Evolutionary conservation across 2,797 vertebrate genomes (phyloP).

Genomic region (Streptopelia turtur): DNA sequence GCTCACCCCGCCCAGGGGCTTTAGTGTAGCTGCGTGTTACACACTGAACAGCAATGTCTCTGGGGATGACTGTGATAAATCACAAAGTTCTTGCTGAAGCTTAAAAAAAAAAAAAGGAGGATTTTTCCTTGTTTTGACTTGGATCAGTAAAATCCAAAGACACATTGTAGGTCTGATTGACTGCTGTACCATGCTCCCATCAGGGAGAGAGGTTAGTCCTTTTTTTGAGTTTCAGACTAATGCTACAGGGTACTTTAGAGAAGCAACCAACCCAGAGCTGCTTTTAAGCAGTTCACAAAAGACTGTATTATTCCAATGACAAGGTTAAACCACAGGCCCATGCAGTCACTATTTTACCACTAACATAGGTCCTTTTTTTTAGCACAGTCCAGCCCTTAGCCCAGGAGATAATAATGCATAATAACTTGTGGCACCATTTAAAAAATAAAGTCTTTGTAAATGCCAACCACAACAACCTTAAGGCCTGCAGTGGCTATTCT

Average conservation of each 20-base stretch:
- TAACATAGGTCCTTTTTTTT: background rate
- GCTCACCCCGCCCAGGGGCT: background rate
- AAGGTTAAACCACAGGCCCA: background rate
- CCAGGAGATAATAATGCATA: background rate
- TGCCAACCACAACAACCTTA: background rate
- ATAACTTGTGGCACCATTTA: background rate
- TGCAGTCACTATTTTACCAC: background rate
- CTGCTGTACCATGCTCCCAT: background rate
- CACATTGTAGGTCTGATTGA: background rate
- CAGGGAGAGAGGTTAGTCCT: background rate
- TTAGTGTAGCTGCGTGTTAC: background rate
- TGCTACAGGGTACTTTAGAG: background rate
- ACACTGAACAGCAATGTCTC: background rate
- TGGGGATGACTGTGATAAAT: background rate
- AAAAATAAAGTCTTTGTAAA: conserved; percentile 6
- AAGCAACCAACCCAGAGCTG: background rate
- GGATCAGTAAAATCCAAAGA: conserved; percentile 15
- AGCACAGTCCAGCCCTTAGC: background rate
- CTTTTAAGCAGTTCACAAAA: background rate
- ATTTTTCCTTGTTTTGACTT: background rate
- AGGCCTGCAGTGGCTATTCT: background rate
- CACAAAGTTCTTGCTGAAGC: too few relatives aligned
- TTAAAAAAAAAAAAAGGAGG: background rate
- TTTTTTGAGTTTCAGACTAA: background rate
- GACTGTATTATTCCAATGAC: background rate